Conservation (phyloP, 2,888 invertebrate genomes). For the Acronicta aceris region DNA sequence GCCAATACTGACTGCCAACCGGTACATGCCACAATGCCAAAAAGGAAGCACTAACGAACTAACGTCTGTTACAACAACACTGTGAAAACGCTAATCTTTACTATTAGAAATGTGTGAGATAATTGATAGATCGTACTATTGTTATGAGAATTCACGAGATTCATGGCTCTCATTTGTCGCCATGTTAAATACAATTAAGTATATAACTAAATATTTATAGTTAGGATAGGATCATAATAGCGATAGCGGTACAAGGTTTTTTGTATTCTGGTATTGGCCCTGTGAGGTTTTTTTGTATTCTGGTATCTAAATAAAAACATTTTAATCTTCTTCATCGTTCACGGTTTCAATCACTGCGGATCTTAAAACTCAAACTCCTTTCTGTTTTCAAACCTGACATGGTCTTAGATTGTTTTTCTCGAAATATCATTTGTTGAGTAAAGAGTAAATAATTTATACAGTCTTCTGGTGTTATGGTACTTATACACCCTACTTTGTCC, state of each 20-base stretch:
- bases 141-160: constrained; percentile 16
- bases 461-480: no score
- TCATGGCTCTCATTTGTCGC: constrained; percentile 4
- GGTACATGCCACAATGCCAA: constrained; percentile 18
- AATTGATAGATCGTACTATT: constrained; percentile 10
- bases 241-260: neutral
- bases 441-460: no score
- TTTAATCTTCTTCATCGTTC: neutral
- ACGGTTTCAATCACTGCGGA: no score
- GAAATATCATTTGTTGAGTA: no score
- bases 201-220: neutral
- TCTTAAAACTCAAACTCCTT: no score
- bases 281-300: neutral
- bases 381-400: no score
- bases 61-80: constrained; percentile 9
- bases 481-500: no score
- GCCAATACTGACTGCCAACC: constrained; percentile 25
- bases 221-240: neutral
- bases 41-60: constrained; percentile 11
- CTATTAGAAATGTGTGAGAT: neutral
- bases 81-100: constrained; percentile 16
- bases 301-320: neutral
- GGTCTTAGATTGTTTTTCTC: no score
- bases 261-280: neutral
- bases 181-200: neutral